phyloP scores from a whole-genome alignment of 2,113 vertebrate species.

The Chaenogobius annularis region DNA sequence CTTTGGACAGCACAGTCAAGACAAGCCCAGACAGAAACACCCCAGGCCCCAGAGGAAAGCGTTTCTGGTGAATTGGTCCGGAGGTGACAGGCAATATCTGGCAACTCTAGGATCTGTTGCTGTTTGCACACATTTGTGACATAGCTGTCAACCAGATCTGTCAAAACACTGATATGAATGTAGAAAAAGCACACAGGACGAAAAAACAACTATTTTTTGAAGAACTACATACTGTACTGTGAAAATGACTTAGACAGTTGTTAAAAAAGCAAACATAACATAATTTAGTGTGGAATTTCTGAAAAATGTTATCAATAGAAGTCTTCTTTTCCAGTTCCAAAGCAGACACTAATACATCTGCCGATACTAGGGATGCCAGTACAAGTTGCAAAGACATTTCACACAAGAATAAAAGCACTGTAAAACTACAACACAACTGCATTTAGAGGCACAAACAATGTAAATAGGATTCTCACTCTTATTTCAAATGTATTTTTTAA shows the following conservation, averaged over 20 bases:
- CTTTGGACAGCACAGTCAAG: neutral
- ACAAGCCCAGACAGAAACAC: conserved; percentile 4
- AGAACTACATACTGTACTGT: neutral
- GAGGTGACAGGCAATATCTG: conserved; percentile 6
- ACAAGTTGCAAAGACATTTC: too few relatives aligned
- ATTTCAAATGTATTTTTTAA: too few relatives aligned
- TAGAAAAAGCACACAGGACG: neutral
- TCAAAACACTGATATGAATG: conserved; percentile 8
- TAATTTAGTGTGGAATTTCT: neutral
- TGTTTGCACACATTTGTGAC: conserved; percentile 10
- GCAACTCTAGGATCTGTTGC: neutral
- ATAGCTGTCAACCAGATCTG: conserved; percentile 2
- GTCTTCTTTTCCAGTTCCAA: neutral
- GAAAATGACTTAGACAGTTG: neutral
- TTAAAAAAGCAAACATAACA: neutral
- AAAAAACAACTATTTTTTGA: neutral
- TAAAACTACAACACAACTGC: too few relatives aligned
- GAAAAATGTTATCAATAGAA: too few relatives aligned
- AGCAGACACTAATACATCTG: neutral
- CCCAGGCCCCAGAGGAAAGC: neutral
- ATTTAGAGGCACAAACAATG: too few relatives aligned
- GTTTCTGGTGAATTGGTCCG: neutral
- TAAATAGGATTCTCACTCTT: too few relatives aligned
- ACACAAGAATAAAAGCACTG: too few relatives aligned
- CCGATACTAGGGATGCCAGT: neutral